These are phyloP conservation scores for Campoletis sonorensis DNA, from an alignment of 1,140 invertebrate species.

Conservation along the genomic window DNA sequence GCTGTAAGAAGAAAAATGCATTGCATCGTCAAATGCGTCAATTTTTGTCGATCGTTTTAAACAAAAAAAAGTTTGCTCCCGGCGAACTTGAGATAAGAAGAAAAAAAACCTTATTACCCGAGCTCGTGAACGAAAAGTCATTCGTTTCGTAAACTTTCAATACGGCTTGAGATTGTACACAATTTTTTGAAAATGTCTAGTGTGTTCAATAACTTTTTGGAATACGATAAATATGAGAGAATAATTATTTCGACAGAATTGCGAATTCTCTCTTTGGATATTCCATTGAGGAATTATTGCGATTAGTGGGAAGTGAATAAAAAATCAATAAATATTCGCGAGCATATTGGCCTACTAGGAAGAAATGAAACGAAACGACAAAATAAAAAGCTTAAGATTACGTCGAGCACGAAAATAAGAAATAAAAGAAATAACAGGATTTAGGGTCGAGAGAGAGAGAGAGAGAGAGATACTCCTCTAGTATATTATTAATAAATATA, in stretches of 20 bases:
- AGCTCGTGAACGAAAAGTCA: conserved; percentile 28
- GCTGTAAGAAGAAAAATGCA: conserved; percentile 59
- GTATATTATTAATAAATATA: conserved; percentile 22
- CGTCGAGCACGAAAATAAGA: conserved; percentile 40
- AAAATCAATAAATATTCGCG: background rate
- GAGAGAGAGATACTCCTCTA: conserved; percentile 33
- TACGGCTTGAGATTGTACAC: conserved; percentile 18
- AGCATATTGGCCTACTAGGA: background rate
- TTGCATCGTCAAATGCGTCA: conserved; percentile 68
- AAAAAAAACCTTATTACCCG: background rate
- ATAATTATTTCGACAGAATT: background rate
- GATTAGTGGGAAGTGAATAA: background rate
- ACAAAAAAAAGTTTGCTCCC: conserved; percentile 47
- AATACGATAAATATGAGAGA: background rate
- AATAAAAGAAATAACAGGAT: conserved; percentile 45
- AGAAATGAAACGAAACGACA: background rate
- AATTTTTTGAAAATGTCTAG: background rate
- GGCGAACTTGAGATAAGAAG: conserved; percentile 4
- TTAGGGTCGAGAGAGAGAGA: conserved; percentile 53
- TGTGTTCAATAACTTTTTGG: background rate
- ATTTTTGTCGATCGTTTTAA: conserved; percentile 65
- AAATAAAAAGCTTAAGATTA: conserved; percentile 52
- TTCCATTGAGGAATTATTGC: too few species aligned
- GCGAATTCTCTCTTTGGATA: background rate
- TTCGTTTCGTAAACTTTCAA: background rate